Evolutionary conservation across 2,888 invertebrate species (phyloP), one percentile per base, ranked within the genome.

Genomic region (Hipparchia semele): DNA sequence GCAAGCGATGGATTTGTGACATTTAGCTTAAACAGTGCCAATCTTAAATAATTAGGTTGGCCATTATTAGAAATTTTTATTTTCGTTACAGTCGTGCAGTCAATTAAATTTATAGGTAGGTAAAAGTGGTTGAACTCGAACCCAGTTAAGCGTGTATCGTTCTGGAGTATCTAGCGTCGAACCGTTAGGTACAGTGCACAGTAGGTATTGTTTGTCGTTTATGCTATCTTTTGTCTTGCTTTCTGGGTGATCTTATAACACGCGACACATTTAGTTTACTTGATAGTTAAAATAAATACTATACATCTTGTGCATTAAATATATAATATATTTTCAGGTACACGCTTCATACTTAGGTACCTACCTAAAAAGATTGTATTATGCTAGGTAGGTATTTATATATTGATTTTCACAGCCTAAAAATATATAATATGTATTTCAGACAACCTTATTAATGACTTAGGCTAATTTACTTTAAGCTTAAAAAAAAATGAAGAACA

Each of bases 1-100:
- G 79, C 80, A 73, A 76, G 75, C 76, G 76, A 79, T 76, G 75
- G 75, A 79, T 77, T 68, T 75, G 74, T 81, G 82, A 81, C 81
- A 80, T 80, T 81, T 78, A 73, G 71, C 33, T 65, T 12, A 73
- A 68, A 61, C 68, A 62, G 49, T 79, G 78, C 80, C 79, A 80
- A 78, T 71, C 53, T 69, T 59, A 74, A 67, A 53, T 64, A 59
- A 67, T 67, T 73, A 73, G 65, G 69, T 70, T 67, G 61, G 13
- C 61, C 67, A 62, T 62, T 70, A 67, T 70, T 58, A 73, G 73
- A 70, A 56, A 61, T 13, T 54, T 39, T 60, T 60, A 39, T 51
- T 45, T 59, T 62, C 23, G 64, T 68, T 12, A 8, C n/a, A 39
- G 3, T 39, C 39, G 5, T 8, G 8, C 9, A 23, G 9, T 62